Evolutionary conservation across 2,797 vertebrate genomes (phyloP), one percentile per base, ranked within the genome.

Genomic region (Leptodactylus fallax): DNA sequence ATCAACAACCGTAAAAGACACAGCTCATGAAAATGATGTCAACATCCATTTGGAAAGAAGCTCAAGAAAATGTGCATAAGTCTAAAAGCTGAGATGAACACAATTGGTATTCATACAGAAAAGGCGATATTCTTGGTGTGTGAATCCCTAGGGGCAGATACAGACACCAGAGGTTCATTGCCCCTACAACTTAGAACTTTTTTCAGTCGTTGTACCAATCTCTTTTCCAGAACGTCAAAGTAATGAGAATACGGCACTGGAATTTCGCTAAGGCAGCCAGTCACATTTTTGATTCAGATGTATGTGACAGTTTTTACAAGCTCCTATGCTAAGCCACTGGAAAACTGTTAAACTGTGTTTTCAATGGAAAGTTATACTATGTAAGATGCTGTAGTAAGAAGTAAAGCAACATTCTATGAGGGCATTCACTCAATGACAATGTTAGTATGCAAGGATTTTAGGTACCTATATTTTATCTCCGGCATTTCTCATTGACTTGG

Each of bases 91-190:
- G 74, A 53, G 74, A 77, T 51, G 74, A 77, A 77, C n/a, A 77
- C 74, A 77, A 77, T 77, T 77, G 74, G 51, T 77, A 77, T 77
- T 77, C 74, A 77, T 77, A 77, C 21, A 23, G 74, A 23, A 23
- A 23, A 53, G 74, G 47, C 49, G 53, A 53, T 77, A 77, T 77
- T 77, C 74, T 23, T 77, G n/a, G 74, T 77, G 49, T 77, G 74
- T 13, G 17, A 36, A 17, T 80, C 78, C 27, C 78, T 36, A 17
- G 16, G 53, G 77, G 56, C 55, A 61, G 11, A 45, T 61, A 12
- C 17, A 45, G 11, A 25, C 56, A 36, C 9, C 56, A 19, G 55
- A 36, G 25, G 78, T 80, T 80, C 25, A 61, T 21, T 61, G 56
- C 27, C 27, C 13, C 5, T 80, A 58, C 27, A 80, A 80, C 25